Evolutionary conservation across 2,113 vertebrate species (phyloP).

Genomic region (Alces alces): DNA sequence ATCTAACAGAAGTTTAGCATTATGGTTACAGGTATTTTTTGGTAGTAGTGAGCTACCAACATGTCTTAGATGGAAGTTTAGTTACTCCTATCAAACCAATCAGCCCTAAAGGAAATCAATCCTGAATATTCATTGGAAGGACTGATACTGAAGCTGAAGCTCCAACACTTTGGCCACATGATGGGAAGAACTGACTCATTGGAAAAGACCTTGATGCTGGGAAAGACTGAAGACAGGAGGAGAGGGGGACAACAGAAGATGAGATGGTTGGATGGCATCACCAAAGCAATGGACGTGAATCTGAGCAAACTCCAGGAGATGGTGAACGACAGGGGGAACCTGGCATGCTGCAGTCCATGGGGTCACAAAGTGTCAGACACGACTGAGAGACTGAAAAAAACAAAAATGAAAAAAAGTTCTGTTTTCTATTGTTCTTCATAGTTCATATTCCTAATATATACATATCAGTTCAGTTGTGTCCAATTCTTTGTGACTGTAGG

Average conservation of each 20-base stretch:
- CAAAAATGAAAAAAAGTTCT: background rate
- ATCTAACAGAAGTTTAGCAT: background rate
- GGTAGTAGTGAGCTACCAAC: background rate
- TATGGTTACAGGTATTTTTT: background rate
- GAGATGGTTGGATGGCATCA: background rate
- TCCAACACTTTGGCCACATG: background rate
- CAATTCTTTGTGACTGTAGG: background rate
- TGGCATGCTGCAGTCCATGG: background rate
- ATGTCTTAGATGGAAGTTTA: background rate
- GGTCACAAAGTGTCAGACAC: background rate
- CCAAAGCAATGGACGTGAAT: background rate
- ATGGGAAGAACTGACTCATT: background rate
- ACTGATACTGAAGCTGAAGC: background rate
- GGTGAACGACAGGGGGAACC: accelerated
- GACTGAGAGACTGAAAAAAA: background rate
- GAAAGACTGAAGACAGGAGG: background rate
- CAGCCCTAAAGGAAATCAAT: background rate
- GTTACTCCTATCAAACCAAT: background rate
- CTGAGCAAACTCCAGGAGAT: background rate
- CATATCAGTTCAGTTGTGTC: background rate
- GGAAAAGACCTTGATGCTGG: background rate
- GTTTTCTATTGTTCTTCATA: background rate
- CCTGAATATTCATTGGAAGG: background rate
- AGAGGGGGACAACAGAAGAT: background rate
- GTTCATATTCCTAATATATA: background rate